Evolutionary conservation across 2,888 invertebrate species (phyloP), one percentile per base, ranked within the genome.

Genomic region (Pogonocherus hispidulus): DNA sequence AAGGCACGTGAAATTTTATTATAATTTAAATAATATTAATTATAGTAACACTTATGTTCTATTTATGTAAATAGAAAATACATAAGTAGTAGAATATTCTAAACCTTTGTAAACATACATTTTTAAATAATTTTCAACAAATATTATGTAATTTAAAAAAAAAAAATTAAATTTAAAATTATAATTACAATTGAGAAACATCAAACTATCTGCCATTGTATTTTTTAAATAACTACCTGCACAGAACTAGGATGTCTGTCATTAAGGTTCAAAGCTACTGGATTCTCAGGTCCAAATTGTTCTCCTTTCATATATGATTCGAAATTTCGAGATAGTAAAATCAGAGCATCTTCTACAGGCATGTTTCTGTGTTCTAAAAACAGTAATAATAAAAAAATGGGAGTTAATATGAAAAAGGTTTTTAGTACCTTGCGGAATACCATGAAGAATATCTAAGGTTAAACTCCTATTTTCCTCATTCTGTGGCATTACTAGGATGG

Each of bases 301-400:
- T 87, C 86, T 18, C 88, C 88, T 64, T 88, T 85, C 84, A 89
- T 87, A 80, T 91, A 91, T 77, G 84, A 87, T 22, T 89, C 88
- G 80, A 91, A 92, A 79, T 95, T 94, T 0, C 92, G 89, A 6
- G 91, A 89, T 27, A 98, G 88, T 71, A 97, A 87, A 73, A 90
- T 89, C 67, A 97, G 87, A 0, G 97, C 96, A 85, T 97, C 97
- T 64, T 98, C 97, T 41, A 97, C 83, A 0, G 97, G 97, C 96
- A 98, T 98, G 86, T 98, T 97, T 77, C 98, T 91, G 86, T 98
- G 98, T 83, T 97, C 98, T 92, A 88, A 74, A 83, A 73, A 63
- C 11, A 11, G 37, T n/a, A 37, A 37, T 3, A 5, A n/a, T 2
- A 1, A 37, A 8, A 27, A 27, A 27, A 27, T 27, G 23, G 23